Evolutionary conservation across 2,113 vertebrate species (phyloP), one percentile per base, ranked within the genome.

Genomic region (Varanus komodoensis): DNA sequence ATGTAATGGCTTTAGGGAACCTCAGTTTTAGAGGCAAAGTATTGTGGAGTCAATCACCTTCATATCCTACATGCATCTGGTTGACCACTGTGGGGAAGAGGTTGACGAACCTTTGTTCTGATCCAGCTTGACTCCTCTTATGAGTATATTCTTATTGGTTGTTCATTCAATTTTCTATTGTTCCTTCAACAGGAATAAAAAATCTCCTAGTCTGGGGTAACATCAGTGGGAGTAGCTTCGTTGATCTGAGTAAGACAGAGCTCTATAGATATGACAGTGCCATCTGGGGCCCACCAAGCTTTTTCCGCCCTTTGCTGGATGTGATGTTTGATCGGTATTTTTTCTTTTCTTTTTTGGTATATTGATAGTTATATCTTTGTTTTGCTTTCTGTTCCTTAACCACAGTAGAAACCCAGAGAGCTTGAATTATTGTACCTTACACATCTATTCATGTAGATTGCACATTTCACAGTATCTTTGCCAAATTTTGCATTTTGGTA

Each of bases 201-300:
- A 95, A 98, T 12, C 96, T 99, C n/a, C 97, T 98, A 0, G 92
- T 99, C 57, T 99, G 99, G 99, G 99, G 99, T 44, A 99, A 99
- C 92, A 96, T 98, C 92, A 97, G 97, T 84, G 98, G 98, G 50
- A 95, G 88, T 87, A 98, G 96, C 90, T 97, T 98, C n/a, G 68
- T 98, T 12, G 99, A 99, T 96, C 97, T 99, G 89, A 98, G 98
- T 95, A 97, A 97, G 92, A 96, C 98, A 32, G 97, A 96, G 44
- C 95, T 99, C 88, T 97, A 97, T 94, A 95, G 96, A 93, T 98
- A 97, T 7, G 90, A 98, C 0, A 96, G 97, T 50, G 96, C 98
- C 38, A 92, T 99, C 89, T 96, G 96, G 96, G 98, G 98, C 38
- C 99, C 98, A 11, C 88, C 95, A 87, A 93, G 90, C 88, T 99